These are phyloP conservation scores for Erethizon dorsatum DNA, from an alignment of 2,797 vertebrate species.

Conservation along the genomic window DNA sequence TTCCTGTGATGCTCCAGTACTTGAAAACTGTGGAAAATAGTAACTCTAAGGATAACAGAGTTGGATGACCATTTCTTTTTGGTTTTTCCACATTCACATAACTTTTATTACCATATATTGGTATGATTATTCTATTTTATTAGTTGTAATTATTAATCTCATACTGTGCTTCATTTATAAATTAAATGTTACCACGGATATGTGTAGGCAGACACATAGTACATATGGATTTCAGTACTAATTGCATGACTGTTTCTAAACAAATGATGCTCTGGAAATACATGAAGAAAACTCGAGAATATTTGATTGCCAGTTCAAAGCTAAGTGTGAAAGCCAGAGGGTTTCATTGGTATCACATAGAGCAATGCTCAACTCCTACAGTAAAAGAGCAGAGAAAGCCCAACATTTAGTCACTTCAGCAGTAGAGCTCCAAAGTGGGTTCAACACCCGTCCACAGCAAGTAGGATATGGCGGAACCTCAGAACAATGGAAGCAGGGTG, in stretches of 20 bases:
- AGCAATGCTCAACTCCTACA: background rate
- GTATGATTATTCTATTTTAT: background rate
- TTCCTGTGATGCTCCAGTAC: background rate
- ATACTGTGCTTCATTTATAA: background rate
- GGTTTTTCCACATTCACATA: background rate
- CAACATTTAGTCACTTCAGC: background rate
- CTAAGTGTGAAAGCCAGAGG: background rate
- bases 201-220: background rate
- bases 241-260: background rate
- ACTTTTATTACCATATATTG: background rate
- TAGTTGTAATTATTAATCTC: background rate
- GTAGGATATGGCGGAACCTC: background rate
- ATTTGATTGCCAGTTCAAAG: background rate
- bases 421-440: background rate
- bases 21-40: slow-evolving; percentile 22
- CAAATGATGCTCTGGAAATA: slow-evolving; percentile 9
- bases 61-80: background rate
- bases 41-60: background rate
- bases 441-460: background rate
- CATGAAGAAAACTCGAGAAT: slow-evolving; percentile 24
- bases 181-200: background rate
- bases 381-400: background rate
- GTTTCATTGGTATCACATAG: background rate
- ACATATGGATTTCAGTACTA: background rate
- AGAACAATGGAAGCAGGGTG: background rate